Evolutionary conservation across 2,113 vertebrate genomes (phyloP).

Genomic region (Baryphthengus martii): DNA sequence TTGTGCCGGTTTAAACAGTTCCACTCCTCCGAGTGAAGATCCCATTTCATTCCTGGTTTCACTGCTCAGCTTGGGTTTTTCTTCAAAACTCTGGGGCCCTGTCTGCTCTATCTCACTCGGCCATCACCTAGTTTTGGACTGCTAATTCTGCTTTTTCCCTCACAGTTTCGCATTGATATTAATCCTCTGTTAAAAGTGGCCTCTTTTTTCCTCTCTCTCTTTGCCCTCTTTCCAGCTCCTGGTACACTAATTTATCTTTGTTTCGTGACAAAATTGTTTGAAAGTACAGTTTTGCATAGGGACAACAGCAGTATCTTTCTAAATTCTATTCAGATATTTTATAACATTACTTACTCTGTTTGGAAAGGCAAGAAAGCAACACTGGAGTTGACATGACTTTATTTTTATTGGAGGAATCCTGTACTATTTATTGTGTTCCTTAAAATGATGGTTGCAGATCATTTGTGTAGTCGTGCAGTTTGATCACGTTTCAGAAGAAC

Average conservation of each 20-base stretch:
- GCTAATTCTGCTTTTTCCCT: background rate
- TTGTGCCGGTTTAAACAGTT: background rate
- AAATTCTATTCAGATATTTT: background rate
- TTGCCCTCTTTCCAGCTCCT: background rate
- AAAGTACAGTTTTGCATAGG: background rate
- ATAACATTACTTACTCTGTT: background rate
- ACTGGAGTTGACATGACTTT: background rate
- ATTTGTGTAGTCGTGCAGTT: background rate
- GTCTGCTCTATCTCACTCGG: rapidly evolving
- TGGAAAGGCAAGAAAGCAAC: background rate
- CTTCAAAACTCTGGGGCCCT: background rate
- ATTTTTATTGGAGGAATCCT: background rate
- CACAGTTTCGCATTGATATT: background rate
- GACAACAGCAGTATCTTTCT: background rate
- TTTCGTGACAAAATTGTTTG: background rate
- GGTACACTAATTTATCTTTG: background rate
- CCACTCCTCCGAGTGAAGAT: background rate
- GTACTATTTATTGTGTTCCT: background rate
- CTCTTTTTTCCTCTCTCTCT: background rate
- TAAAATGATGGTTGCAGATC: background rate
- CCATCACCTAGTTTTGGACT: background rate
- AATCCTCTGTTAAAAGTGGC: background rate
- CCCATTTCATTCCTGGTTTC: background rate
- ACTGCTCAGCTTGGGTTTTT: background rate
- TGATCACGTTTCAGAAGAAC: constrained; percentile 31